Conservation (phyloP, 2,888 invertebrate genomes). For the Raillietiella orientalis region DNA sequence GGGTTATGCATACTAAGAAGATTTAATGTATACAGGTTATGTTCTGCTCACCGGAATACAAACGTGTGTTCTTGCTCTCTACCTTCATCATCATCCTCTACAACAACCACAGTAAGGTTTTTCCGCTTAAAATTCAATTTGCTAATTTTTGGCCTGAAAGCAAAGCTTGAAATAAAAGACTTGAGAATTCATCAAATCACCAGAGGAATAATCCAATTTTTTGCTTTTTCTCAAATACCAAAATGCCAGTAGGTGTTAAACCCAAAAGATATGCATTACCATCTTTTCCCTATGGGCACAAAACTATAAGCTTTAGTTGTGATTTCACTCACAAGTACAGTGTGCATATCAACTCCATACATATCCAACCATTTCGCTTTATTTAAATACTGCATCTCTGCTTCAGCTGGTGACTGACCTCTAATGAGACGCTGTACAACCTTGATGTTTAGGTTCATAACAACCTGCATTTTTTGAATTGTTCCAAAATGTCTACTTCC, state of each 20-base stretch:
- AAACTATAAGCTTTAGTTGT: slow-evolving; percentile 5
- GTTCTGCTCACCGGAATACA: slow-evolving; percentile 38
- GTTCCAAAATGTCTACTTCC: slow-evolving; percentile 73
- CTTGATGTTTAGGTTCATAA: slow-evolving; percentile 4
- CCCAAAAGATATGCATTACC: slow-evolving; percentile 84
- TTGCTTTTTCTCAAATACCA: slow-evolving; percentile 82
- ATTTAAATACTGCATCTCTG: slow-evolving; percentile 74
- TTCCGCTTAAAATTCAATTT: slow-evolving; percentile 93
- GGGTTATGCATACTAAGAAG: slow-evolving; percentile 42
- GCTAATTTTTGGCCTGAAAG: slow-evolving; percentile 62
- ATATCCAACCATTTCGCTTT: slow-evolving; percentile 92
- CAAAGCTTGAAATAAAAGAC: slow-evolving; percentile 3
- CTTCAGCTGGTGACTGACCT: slow-evolving; percentile 73
- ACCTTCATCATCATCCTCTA: slow-evolving; percentile 93
- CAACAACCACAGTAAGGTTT: slow-evolving; percentile 80
- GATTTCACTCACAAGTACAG: slow-evolving; percentile 27
- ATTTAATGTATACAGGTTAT: background rate
- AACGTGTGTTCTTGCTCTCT: slow-evolving; percentile 94
- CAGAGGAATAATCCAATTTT: slow-evolving; percentile 98
- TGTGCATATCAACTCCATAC: slow-evolving; percentile 98
- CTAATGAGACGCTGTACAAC: slow-evolving; percentile 11
- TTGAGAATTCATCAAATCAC: slow-evolving; percentile 10
- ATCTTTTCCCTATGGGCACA: slow-evolving; percentile 41
- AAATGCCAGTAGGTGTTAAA: slow-evolving; percentile 85
- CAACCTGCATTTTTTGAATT: slow-evolving; percentile 43